Percentiles rank a stretch among this genome's conserved stretches.
Evolutionary conservation across 2,797 vertebrate species (phyloP).

Genomic region (Glossophaga mutica): DNA sequence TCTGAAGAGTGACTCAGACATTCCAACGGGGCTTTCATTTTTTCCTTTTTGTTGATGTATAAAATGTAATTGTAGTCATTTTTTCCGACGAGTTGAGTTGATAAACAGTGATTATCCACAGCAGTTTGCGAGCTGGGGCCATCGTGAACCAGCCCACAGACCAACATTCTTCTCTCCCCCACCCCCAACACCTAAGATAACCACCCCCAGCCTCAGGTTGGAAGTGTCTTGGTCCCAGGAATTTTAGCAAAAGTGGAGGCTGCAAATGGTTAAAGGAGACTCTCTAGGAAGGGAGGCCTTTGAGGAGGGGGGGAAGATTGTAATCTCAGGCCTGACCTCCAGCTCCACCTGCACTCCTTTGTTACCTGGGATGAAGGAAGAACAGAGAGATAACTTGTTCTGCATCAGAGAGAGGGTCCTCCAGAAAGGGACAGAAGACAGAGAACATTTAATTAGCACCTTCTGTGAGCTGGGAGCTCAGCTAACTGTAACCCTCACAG

Average conservation of each 20-base stretch:
- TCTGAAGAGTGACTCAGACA: slow-evolving; percentile 82
- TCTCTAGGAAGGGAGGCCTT: not conserved
- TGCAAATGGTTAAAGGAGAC: not conserved
- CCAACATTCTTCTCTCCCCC: slow-evolving; percentile 12
- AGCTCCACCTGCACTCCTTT: not conserved
- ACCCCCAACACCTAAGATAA: not conserved
- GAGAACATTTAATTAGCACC: not conserved
- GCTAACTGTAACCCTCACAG: not conserved
- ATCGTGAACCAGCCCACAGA: not conserved
- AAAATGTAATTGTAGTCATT: slow-evolving; percentile 80
- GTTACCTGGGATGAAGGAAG: not conserved
- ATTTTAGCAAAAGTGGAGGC: not conserved
- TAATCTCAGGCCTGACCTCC: not conserved
- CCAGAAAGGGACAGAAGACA: not conserved
- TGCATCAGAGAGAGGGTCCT: not conserved
- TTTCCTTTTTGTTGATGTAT: slow-evolving; percentile 74
- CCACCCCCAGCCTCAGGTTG: too few relatives aligned
- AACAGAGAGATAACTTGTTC: not conserved
- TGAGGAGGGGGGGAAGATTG: not conserved
- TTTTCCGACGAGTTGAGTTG: slow-evolving; percentile 82
- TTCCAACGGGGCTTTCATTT: slow-evolving; percentile 80
- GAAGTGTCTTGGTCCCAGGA: not conserved
- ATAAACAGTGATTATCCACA: slow-evolving; percentile 81
- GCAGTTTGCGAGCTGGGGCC: slow-evolving; percentile 74
- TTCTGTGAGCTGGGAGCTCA: not conserved